These are phyloP conservation scores for Saturnia pavonia DNA, from an alignment of 2,888 invertebrate genomes.

Conservation along the genomic window DNA sequence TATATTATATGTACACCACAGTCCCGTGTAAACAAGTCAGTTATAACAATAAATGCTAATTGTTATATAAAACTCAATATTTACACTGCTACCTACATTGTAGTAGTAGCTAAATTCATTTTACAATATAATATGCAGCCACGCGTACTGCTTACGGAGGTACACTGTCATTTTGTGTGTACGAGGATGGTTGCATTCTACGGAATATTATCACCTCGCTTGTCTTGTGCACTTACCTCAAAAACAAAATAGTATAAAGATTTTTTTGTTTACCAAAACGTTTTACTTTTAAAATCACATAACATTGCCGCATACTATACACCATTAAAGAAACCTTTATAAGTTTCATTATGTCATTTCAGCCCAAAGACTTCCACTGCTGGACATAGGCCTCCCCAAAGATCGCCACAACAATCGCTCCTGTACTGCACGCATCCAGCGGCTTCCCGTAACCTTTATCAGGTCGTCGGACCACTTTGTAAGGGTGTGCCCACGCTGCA, in stretches of 20 bases:
- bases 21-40: background rate
- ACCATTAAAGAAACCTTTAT: no score
- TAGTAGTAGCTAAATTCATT: background rate
- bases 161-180: slow-evolving; percentile 3
- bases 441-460: no score
- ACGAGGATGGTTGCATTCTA: slow-evolving; percentile 36
- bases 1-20: background rate
- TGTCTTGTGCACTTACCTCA: slow-evolving; percentile 17
- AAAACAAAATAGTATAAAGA: slow-evolving; percentile 12
- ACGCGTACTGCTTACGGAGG: slow-evolving; percentile 3
- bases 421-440: no score
- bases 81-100: slow-evolving; percentile 3
- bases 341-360: no score
- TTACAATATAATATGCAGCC: slow-evolving; percentile 7
- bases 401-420: no score
- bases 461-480: no score
- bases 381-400: no score
- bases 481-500: no score
- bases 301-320: background rate
- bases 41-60: background rate
- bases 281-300: background rate
- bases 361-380: no score
- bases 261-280: background rate
- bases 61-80: background rate
- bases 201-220: slow-evolving; percentile 29